Conservation (phyloP, 2,113 vertebrate species). For the Xiphorhynchus elegans region DNA sequence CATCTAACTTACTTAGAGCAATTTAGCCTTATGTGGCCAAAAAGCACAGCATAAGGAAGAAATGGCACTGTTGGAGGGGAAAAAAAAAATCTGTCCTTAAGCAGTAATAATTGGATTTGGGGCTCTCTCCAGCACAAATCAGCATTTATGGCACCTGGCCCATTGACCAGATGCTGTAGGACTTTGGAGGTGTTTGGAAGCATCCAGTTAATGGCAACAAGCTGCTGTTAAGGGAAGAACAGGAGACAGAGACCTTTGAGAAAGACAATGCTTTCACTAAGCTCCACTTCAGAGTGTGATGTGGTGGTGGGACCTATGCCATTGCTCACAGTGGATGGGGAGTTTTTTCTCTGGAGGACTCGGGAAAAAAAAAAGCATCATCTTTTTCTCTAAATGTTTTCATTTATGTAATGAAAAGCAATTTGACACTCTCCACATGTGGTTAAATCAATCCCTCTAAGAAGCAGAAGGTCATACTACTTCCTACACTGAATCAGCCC, state of each 20-base stretch:
- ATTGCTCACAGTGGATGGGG: not conserved
- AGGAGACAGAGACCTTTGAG: not conserved
- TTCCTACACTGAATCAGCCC: not conserved
- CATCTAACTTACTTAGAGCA: not conserved
- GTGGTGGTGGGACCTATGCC: not conserved
- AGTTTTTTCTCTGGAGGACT: not conserved
- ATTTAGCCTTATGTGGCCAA: not conserved
- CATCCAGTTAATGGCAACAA: not conserved
- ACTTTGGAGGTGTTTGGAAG: constrained; percentile 37
- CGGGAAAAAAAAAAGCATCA: not conserved
- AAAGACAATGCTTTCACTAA: not conserved
- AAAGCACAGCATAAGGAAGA: not conserved
- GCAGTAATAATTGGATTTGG: constrained; percentile 56
- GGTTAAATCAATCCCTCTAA: not conserved
- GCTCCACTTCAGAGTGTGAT: not conserved
- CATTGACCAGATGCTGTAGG: constrained; percentile 37
- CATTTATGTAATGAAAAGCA: not conserved
- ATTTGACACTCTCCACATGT: not conserved
- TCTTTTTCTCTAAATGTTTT: not conserved
- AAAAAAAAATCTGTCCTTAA: constrained; percentile 21
- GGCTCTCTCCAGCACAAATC: constrained; percentile 40
- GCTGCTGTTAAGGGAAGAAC: not conserved
- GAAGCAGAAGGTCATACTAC: not conserved
- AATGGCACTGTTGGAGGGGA: not conserved
- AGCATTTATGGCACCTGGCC: constrained; percentile 38